A percentile compares a stretch with the other conserved stretches of the same genome.
Evolutionary conservation across 2,797 vertebrate genomes (phyloP).

Genomic region (Rhadinocentrus ornatus): DNA sequence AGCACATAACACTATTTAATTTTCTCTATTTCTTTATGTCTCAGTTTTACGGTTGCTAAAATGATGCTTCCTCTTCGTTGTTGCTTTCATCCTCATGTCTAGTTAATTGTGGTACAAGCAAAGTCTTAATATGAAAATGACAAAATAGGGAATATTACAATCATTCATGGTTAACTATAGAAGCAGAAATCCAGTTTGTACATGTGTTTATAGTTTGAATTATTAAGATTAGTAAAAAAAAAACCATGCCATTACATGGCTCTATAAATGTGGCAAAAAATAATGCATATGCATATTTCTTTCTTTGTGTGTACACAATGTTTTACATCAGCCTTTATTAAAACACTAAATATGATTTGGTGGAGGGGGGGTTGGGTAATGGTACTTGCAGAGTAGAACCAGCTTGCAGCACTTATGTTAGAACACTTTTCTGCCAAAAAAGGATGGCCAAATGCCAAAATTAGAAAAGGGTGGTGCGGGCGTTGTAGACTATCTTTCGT

Average conservation of each 20-base stretch:
- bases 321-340: background rate
- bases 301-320: background rate
- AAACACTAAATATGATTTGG: conserved; percentile 1
- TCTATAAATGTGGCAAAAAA: background rate
- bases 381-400: conserved; percentile 13
- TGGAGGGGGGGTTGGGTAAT: conserved; percentile 8
- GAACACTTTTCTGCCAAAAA: conserved; percentile 50
- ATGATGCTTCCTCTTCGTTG: background rate
- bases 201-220: background rate
- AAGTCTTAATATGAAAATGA: background rate
- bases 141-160: background rate
- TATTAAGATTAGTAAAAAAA: background rate
- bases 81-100: background rate
- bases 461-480: conserved; percentile 35
- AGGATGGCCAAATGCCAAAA: conserved; percentile 44
- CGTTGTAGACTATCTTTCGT: conserved; percentile 21
- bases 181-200: background rate
- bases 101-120: background rate
- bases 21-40: background rate
- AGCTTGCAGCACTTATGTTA: conserved; percentile 47
- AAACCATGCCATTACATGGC: background rate
- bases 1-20: background rate
- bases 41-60: background rate
- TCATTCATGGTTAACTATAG: background rate
- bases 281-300: background rate